Percentiles rank a stretch among this genome's conserved stretches.
These are phyloP conservation scores for Manduca sexta DNA, from an alignment of 1,140 invertebrate species.

Conservation along the genomic window DNA sequence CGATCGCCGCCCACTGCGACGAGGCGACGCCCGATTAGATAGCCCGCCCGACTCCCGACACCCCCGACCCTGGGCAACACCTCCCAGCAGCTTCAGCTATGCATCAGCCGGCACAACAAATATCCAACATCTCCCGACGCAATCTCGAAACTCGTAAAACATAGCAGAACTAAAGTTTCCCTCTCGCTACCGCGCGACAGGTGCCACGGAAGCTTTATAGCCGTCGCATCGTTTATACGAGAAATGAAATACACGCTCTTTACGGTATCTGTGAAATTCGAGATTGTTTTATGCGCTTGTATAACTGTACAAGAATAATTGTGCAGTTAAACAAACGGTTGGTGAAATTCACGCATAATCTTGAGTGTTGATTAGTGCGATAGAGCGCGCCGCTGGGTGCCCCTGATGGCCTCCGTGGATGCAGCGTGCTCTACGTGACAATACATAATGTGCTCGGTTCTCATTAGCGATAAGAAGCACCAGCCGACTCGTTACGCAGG, in stretches of 20 bases:
- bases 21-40: constrained; percentile 60
- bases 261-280: not conserved
- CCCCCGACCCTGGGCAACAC: constrained; percentile 35
- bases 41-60: constrained; percentile 43
- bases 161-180: not conserved
- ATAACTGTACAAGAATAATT: no score
- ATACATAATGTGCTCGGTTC: constrained; percentile 30
- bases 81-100: constrained; percentile 18
- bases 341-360: constrained; percentile 16
- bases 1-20: constrained; percentile 63
- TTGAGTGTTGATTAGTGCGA: not conserved
- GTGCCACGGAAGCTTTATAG: no score
- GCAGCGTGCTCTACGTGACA: constrained; percentile 27
- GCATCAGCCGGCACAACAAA: constrained; percentile 6
- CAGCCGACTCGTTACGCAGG: constrained; percentile 38
- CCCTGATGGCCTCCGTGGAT: constrained; percentile 27
- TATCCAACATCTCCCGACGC: constrained; percentile 15
- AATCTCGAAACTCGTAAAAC: constrained; percentile 14
- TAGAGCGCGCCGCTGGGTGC: constrained; percentile 11
- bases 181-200: no score
- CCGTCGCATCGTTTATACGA: no score
- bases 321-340: not conserved
- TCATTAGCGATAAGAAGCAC: constrained; percentile 54
- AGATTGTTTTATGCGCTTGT: not conserved
- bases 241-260: no score